Percentiles rank a stretch among this genome's conserved stretches.
Conservation (phyloP, 2,113 vertebrate genomes). For the Eptesicus fuscus region DNA sequence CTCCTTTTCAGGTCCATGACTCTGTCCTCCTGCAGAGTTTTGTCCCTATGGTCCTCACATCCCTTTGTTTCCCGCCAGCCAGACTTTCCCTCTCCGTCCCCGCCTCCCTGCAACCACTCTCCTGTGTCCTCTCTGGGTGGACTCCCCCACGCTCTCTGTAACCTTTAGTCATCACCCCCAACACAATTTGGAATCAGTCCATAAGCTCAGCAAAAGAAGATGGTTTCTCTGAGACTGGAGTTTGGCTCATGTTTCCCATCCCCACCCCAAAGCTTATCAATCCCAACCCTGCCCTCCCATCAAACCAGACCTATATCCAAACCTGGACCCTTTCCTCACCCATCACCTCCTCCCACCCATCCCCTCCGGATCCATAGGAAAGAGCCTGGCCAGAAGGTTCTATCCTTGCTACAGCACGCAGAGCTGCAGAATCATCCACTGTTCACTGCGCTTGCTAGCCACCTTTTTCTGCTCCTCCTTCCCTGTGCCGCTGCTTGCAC, state of each 20-base stretch:
- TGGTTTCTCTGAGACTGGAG: background rate
- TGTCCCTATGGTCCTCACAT: background rate
- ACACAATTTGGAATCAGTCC: too few species aligned
- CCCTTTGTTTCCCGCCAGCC: background rate
- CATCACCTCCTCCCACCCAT: background rate
- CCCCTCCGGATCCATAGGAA: background rate
- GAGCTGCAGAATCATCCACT: background rate
- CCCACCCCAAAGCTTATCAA: background rate
- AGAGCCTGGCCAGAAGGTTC: background rate
- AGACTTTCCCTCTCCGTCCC: background rate
- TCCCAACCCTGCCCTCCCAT: background rate
- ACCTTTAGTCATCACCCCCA: background rate
- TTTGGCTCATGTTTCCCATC: background rate
- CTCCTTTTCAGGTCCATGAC: background rate
- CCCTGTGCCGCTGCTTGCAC: fast-evolving
- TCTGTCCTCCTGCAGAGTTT: fast-evolving
- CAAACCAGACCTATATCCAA: background rate
- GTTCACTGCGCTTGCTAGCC: background rate
- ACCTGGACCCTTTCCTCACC: background rate
- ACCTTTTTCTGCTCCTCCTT: background rate
- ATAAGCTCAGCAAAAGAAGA: background rate
- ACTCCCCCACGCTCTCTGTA: background rate
- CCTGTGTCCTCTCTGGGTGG: background rate
- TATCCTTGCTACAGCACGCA: background rate
- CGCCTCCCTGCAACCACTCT: background rate